Base-by-base conservation (phyloP, 2,888 invertebrate species). In the Orthosia gothica region DNA sequence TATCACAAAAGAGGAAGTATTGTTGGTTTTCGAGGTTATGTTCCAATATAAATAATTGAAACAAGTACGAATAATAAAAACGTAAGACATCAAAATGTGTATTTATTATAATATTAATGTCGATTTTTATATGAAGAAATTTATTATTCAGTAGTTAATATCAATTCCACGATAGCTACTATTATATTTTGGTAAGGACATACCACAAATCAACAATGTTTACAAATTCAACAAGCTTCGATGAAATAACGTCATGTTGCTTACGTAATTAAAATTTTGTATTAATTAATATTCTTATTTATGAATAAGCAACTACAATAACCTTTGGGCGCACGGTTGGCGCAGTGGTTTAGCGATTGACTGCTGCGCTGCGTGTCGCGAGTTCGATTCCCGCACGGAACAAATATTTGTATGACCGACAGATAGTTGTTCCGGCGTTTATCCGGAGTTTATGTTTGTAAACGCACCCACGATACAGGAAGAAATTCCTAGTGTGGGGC, bases 121-220 rank as follows among this genome's bases (percentile, higher is more conserved):
- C n/a, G 11, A 50, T 1, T 45, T 50, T 62, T 58, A 32, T 49
- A 45, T 55, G 13, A 7, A 57, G 13, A 47, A 5, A 63, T 81
- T 55, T 32, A 65, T 52, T 55, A 61, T 65, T 74, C 61, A 74
- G 18, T 55, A 50, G 5, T 61, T n/a, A 50, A 62, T 67, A 66
- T 68, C 13, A 50, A 68, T 68, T 64, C 50, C 13, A 59, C 26
- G 4, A 18, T 61, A 32, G 9, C 45, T 7, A 12, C 20, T 18
- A 54, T 52, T 55, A 74, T 65, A 32, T 40, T 40, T 77, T 65
- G 23, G 15, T 7, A 49, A 58, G 4, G 54, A 26, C 20, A 52
- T 52, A 65, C 23, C 16, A 65, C 40, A 47, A 58, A 49, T 58
- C 11, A 64, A 75, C 67, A 74, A n/a, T 58, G 32, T 67, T 78